Evolutionary conservation across 2,113 vertebrate genomes (phyloP).

Genomic region (Syrrhaptes paradoxus): DNA sequence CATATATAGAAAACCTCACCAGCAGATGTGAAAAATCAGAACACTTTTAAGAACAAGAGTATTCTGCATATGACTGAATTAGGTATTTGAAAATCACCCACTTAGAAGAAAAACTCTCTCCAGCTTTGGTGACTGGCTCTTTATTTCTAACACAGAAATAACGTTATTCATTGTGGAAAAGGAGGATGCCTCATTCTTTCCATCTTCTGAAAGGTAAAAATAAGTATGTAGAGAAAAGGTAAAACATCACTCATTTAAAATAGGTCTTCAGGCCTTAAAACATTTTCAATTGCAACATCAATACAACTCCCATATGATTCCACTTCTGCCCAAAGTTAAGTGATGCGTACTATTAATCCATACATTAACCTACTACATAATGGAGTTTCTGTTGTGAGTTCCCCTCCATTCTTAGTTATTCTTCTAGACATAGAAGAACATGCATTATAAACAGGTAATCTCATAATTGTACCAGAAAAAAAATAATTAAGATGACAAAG

Average conservation of each 20-base stretch:
- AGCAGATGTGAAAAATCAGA: neutral
- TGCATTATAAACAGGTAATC: neutral
- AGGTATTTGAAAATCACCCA: neutral
- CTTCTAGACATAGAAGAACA: neutral
- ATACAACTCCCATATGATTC: neutral
- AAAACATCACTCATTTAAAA: neutral
- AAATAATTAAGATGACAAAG: neutral
- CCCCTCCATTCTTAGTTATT: neutral
- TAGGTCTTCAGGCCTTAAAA: neutral
- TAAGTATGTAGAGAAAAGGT: neutral
- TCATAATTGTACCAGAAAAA: neutral
- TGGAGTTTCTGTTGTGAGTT: neutral
- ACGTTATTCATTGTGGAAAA: neutral
- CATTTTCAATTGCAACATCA: neutral
- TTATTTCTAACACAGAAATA: neutral
- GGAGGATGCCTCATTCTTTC: neutral
- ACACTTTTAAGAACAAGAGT: neutral
- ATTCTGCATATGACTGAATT: neutral
- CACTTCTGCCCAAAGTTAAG: neutral
- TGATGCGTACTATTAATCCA: neutral
- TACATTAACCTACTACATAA: neutral
- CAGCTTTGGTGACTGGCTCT: neutral
- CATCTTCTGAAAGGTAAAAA: neutral
- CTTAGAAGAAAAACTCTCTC: slow-evolving; percentile 4
- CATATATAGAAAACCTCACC: neutral